phyloP scores from a whole-genome alignment of 2,888 invertebrate species.

The Plebejus melissa region DNA sequence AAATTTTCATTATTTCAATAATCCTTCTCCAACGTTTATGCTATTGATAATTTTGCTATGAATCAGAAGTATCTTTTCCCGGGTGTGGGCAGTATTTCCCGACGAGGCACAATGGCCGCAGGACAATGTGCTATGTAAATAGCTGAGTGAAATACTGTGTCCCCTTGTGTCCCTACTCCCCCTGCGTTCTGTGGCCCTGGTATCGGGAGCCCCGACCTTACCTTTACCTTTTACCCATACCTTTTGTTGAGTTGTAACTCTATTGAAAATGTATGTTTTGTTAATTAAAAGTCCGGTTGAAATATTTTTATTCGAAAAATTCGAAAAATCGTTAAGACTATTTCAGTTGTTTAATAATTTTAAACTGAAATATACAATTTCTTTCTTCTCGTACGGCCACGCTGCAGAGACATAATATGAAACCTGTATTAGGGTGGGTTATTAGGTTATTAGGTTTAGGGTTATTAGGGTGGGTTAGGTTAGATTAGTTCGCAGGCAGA shows the following conservation, averaged over 20 bases:
- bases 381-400: too few species aligned
- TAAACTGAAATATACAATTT: too few species aligned
- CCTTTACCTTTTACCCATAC: background rate
- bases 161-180: background rate
- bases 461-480: too few species aligned
- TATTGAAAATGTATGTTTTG: background rate
- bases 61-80: background rate
- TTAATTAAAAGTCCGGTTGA: too few species aligned
- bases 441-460: too few species aligned
- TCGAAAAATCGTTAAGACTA: too few species aligned
- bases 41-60: background rate
- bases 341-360: too few species aligned
- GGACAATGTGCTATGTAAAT: slow-evolving; percentile 10
- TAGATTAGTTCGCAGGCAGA: too few species aligned
- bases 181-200: background rate
- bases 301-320: too few species aligned
- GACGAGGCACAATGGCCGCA: background rate
- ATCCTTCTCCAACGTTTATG: background rate
- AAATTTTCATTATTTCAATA: background rate
- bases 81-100: background rate
- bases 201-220: background rate
- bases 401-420: too few species aligned
- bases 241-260: background rate
- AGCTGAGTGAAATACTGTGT: slow-evolving; percentile 11
- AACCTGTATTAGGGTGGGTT: too few species aligned